phyloP scores from a whole-genome alignment of 2,888 invertebrate species.

The Chironomus riparius region DNA sequence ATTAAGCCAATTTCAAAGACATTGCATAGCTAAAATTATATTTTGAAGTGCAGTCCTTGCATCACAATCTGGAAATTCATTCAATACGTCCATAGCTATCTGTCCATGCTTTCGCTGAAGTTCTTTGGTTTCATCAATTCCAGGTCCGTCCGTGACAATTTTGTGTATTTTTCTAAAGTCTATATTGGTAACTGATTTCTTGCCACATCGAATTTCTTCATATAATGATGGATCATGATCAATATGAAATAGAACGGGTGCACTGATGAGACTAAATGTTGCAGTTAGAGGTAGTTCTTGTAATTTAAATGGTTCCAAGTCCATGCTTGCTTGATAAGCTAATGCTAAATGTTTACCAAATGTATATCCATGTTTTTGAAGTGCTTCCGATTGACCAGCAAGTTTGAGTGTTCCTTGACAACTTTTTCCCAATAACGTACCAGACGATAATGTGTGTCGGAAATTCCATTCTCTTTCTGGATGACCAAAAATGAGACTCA shows the following conservation, averaged over 20 bases:
- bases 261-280: constrained; percentile 55
- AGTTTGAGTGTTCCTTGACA: constrained; percentile 79
- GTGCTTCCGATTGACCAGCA: constrained; percentile 66
- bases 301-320: constrained; percentile 60
- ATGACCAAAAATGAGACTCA: constrained; percentile 49
- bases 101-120: constrained; percentile 66
- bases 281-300: constrained; percentile 34
- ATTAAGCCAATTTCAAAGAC: not conserved
- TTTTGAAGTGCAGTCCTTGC: constrained; percentile 77
- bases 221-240: constrained; percentile 63
- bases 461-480: constrained; percentile 71
- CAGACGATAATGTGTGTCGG: constrained; percentile 70
- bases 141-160: constrained; percentile 57
- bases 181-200: constrained; percentile 39
- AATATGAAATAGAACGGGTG: constrained; percentile 74
- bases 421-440: constrained; percentile 61
- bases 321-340: constrained; percentile 77
- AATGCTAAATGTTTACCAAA: constrained; percentile 86
- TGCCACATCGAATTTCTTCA: constrained; percentile 41
- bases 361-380: constrained; percentile 73
- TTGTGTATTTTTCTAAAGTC: constrained; percentile 46
- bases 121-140: constrained; percentile 63
- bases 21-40: constrained; percentile 75
- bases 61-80: constrained; percentile 68
- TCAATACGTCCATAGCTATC: constrained; percentile 64